Conservation (phyloP, 2,888 invertebrate species). For the Pyrrhosoma nymphula region DNA sequence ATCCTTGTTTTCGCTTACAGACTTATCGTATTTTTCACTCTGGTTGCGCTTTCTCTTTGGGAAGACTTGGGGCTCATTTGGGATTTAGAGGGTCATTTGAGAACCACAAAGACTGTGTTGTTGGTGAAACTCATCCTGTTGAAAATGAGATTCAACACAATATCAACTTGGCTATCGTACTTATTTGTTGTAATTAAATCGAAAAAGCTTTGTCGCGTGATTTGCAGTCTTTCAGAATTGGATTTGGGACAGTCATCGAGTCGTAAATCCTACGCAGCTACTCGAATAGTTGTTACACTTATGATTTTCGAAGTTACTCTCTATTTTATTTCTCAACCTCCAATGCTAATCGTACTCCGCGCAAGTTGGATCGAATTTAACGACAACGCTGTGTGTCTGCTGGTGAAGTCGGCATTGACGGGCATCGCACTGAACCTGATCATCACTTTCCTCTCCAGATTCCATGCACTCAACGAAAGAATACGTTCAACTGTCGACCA, state of each 20-base stretch:
- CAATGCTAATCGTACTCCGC: no score
- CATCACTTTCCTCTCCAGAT: not conserved
- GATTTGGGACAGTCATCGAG: not conserved
- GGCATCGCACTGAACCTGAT: not conserved
- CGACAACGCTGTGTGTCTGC: not conserved
- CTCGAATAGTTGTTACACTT: not conserved
- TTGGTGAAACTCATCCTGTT: not conserved
- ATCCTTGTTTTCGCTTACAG: not conserved
- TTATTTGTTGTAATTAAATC: not conserved
- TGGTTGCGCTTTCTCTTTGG: not conserved
- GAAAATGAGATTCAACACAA: not conserved
- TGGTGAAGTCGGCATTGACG: not conserved
- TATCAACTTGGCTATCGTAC: not conserved
- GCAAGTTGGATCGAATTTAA: not conserved
- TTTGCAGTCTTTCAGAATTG: not conserved
- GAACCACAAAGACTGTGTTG: not conserved
- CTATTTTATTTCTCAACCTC: not conserved
- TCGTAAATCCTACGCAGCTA: not conserved
- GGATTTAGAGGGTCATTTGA: not conserved
- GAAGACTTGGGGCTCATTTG: not conserved
- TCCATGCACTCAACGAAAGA: not conserved
- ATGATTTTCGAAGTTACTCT: not conserved
- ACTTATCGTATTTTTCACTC: not conserved
- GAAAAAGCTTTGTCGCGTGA: not conserved
- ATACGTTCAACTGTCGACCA: not conserved